Base-by-base conservation (phyloP, 2,888 invertebrate species). In the Odontocolon sp. region DNA sequence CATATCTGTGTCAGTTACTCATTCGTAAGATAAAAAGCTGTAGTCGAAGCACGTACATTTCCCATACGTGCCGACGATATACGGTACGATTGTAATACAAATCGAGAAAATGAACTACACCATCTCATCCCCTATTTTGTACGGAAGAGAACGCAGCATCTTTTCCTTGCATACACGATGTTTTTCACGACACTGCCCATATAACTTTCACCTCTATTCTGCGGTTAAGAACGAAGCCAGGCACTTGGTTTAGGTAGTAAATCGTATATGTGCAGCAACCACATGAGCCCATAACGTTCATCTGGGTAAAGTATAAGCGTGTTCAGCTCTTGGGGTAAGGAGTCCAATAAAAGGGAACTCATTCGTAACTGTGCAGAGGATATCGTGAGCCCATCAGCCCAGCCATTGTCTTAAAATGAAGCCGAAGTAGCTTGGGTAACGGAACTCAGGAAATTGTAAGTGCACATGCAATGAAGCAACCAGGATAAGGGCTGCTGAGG, bases 61-160 rank as follows among this genome's bases (percentile, higher is more conserved):
- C 40, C 21, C 23, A 36, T 14, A 5, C 57, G 26, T 14, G 40
- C 2, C 38, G 40, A 59, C n/a, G n/a, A n/a, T n/a, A n/a, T n/a
- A n/a, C n/a, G n/a, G n/a, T n/a, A n/a, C n/a, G n/a, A n/a, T n/a
- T 54, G 75, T 54, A 61, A 70, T 70, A 70, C 66, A 76, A 76
- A 70, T 61, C 45, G 28, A 66, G 61, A 50, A 50, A 57, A 71
- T 67, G 61, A 77, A 71, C 31, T 40, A 61, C 42, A 31, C 6
- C 23, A 50, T 40, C 26, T 38, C 57, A 26, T 40, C 6, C 21
- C 26, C 63, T 26, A 36, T 5, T 28, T 68, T 11, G 4, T 23
- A 14, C 31, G 3, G 33, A 52, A 33, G 14, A 11, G 38, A 54
- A 36, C n/a, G 14, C 11, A 26, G 21, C 4, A 28, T 33, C 56